Conservation (phyloP, 2,888 invertebrate species). For the Cephus sareptanus region DNA sequence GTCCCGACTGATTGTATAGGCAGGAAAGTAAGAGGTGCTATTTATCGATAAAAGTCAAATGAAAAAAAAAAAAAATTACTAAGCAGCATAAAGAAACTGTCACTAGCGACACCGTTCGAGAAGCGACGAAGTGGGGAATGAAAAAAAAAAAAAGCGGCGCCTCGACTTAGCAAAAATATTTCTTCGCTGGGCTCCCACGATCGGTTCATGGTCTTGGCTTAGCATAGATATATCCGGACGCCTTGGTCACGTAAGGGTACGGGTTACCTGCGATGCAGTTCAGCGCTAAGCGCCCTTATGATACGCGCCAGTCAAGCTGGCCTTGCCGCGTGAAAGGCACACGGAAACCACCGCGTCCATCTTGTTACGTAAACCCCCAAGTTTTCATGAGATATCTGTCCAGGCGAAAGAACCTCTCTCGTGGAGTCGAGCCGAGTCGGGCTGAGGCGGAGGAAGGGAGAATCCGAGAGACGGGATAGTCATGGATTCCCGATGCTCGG, state of each 20-base stretch:
- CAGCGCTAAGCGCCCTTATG: constrained; percentile 43
- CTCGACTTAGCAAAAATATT: constrained; percentile 26
- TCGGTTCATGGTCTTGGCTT: constrained; percentile 53
- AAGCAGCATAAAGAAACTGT: constrained; percentile 3
- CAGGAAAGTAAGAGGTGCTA: constrained; percentile 44
- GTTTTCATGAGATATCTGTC: constrained; percentile 51
- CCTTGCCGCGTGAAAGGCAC: constrained; percentile 62
- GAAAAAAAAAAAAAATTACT: constrained; percentile 13
- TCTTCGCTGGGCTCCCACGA: constrained; percentile 53
- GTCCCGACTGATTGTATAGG: constrained; percentile 27
- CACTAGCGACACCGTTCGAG: background rate
- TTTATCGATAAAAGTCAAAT: constrained; percentile 9
- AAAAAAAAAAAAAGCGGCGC: background rate
- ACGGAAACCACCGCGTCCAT: constrained; percentile 63
- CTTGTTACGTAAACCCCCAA: constrained; percentile 62
- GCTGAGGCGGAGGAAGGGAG: background rate
- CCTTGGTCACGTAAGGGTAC: constrained; percentile 34
- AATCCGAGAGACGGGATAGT: background rate
- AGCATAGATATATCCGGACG: constrained; percentile 9
- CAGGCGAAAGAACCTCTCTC: constrained; percentile 14
- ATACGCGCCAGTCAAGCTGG: constrained; percentile 47
- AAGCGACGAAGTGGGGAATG: constrained; percentile 2
- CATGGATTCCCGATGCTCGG: no score
- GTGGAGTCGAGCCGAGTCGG: constrained; percentile 1
- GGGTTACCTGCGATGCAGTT: background rate